A percentile compares a stretch with the other conserved stretches of the same genome.
Conservation (phyloP, 2,888 invertebrate genomes). For the Drosophila fungiperda region DNA sequence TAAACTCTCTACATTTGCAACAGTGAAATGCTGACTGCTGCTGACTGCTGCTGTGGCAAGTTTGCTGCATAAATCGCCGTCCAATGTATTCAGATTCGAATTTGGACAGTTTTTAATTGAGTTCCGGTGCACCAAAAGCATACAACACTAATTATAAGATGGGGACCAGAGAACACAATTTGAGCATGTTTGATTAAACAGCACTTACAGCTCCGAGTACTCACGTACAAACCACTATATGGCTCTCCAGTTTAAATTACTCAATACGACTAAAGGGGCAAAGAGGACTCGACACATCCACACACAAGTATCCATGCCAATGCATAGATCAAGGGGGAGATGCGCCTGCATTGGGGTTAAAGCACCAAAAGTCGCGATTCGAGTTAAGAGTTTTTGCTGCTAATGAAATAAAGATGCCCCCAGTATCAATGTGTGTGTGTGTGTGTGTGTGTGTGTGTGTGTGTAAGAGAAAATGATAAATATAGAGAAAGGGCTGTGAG, state of each 20-base stretch:
- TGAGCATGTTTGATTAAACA: slow-evolving; percentile 65
- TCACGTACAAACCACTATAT: neutral
- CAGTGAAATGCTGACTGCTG: slow-evolving; percentile 10
- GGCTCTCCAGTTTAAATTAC: slow-evolving; percentile 39
- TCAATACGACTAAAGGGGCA: slow-evolving; percentile 43
- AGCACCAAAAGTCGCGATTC: slow-evolving; percentile 49
- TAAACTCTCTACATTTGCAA: slow-evolving; percentile 46
- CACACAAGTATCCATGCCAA: slow-evolving; percentile 35
- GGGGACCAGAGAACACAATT: slow-evolving; percentile 43
- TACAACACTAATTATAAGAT: slow-evolving; percentile 67
- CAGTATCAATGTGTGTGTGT: slow-evolving; percentile 19
- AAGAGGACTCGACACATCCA: slow-evolving; percentile 36
- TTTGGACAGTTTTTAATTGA: slow-evolving; percentile 66
- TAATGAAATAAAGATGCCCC: slow-evolving; percentile 69
- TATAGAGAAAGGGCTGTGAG: neutral
- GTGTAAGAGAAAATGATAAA: neutral
- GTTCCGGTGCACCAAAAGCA: slow-evolving; percentile 48
- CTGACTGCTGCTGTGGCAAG: slow-evolving; percentile 32
- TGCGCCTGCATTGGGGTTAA: neutral
- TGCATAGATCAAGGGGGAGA: slow-evolving; percentile 15
- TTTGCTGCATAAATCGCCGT: slow-evolving; percentile 71
- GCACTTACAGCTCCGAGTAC: slow-evolving; percentile 28
- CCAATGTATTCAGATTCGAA: slow-evolving; percentile 70
- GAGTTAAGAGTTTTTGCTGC: slow-evolving; percentile 48
- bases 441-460: too few species aligned